Percentiles rank a stretch among this genome's conserved stretches.
Conservation (phyloP, 2,113 vertebrate genomes). For the Phainopepla nitens region DNA sequence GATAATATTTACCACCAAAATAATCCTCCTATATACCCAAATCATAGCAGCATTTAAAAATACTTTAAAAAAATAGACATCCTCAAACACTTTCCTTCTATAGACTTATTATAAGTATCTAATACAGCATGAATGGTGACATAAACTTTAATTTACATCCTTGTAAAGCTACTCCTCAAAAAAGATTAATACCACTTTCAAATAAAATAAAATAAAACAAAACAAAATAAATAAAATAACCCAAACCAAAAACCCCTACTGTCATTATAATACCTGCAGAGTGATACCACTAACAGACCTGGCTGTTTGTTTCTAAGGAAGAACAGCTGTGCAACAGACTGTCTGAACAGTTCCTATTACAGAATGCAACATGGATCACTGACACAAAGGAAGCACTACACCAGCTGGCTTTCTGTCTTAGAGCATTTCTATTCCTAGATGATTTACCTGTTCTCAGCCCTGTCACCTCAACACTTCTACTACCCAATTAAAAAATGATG, state of each 20-base stretch:
- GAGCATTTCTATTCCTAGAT: slow-evolving; percentile 77
- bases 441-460: slow-evolving; percentile 82
- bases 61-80: neutral
- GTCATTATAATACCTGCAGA: slow-evolving; percentile 72
- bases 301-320: slow-evolving; percentile 81
- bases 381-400: slow-evolving; percentile 71
- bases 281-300: slow-evolving; percentile 75
- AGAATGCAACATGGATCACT: slow-evolving; percentile 69
- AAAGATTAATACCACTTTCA: neutral
- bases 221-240: neutral
- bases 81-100: neutral
- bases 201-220: neutral
- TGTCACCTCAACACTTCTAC: slow-evolving; percentile 73
- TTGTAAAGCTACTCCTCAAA: neutral
- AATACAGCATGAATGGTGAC: neutral
- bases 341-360: slow-evolving; percentile 74
- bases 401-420: slow-evolving; percentile 77
- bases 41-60: neutral
- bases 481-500: slow-evolving; percentile 73
- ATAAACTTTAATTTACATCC: neutral
- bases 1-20: neutral
- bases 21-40: neutral
- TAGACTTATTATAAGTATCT: neutral
- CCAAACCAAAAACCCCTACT: slow-evolving; percentile 16
- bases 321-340: slow-evolving; percentile 82